Evolutionary conservation across 1,140 invertebrate species (phyloP).

Genomic region (Reticulitermes speratus): DNA sequence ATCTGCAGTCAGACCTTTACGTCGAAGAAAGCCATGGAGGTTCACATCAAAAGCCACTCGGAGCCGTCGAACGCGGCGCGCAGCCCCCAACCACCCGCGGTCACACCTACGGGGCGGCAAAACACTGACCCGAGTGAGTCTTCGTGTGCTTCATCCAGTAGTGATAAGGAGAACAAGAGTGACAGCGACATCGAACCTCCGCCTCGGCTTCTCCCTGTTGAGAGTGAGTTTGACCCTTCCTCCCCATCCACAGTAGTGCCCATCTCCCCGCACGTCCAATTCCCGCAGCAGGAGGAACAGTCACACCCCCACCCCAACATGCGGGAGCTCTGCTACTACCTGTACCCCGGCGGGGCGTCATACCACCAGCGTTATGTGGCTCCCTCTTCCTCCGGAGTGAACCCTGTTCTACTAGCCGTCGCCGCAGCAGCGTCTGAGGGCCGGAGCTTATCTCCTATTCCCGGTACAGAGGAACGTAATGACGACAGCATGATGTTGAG

Average conservation of each 20-base stretch:
- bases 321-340: conserved; percentile 37
- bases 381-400: conserved; percentile 34
- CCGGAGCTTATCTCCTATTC: conserved; percentile 31
- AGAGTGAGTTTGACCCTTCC: conserved; percentile 28
- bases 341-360: conserved; percentile 28
- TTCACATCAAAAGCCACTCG: conserved; percentile 86
- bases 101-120: conserved; percentile 33
- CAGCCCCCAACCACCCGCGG: conserved; percentile 42
- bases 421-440: conserved; percentile 47
- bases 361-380: conserved; percentile 35
- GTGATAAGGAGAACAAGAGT: conserved; percentile 51
- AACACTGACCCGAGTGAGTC: conserved; percentile 35
- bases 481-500: neutral
- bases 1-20: conserved; percentile 86
- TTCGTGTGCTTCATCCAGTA: conserved; percentile 44
- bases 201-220: neutral
- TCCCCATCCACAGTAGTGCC: conserved; percentile 24
- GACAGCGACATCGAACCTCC: conserved; percentile 32
- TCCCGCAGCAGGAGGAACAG: conserved; percentile 38
- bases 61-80: conserved; percentile 49
- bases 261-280: conserved; percentile 27
- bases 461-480: conserved; percentile 15
- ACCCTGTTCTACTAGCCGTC: conserved; percentile 52
- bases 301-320: conserved; percentile 36
- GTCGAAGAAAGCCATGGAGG: conserved; percentile 85